Evolutionary conservation across 2,113 vertebrate genomes (phyloP), one percentile per base, ranked within the genome.

Genomic region (Lasiurus borealis): DNA sequence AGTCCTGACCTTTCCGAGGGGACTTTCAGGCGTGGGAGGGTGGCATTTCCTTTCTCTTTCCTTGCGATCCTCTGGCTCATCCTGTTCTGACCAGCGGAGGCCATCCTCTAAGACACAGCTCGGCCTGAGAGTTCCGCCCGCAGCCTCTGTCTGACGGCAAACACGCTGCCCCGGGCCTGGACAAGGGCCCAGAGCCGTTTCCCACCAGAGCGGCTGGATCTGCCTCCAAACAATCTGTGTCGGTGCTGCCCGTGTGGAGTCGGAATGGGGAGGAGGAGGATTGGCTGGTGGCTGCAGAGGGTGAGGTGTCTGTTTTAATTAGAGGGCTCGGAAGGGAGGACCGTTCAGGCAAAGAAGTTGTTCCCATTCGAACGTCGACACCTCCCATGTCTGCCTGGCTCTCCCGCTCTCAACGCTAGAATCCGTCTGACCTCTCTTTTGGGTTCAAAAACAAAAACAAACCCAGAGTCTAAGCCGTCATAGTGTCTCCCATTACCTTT

Each of bases 161-260:
- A 81, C 69, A 80, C 57, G 52, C n/a, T n/a, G n/a, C n/a, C n/a
- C n/a, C n/a, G n/a, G n/a, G n/a, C 62, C 88, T 96, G 88, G 73
- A 96, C 62, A 82, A 31, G 68, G 92, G 85, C 80, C 88, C 48
- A 12, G 90, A 91, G 52, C 92, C 73, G 46, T 87, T 87, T 93
- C 91, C 93, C 21, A 64, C 31, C 34, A 86, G 54, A 88, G 73
- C 34, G 87, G 85, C 71, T 80, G 73, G 90, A 73, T 96, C 81
- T 66, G 48, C 85, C 92, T 75, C 68, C 31, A 71, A 90, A 93
- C 94, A 88, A 92, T 96, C 85, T 95, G 92, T 97, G 94, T 97
- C 40, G 40, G 68, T 93, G 82, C 77, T 89, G 86, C 86, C 50
- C 93, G 69, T 83, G 91, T 89, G 90, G 75, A 72, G 72, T 91